Evolutionary conservation across 1,140 invertebrate genomes (phyloP).

Genomic region (Papilio helenus): DNA sequence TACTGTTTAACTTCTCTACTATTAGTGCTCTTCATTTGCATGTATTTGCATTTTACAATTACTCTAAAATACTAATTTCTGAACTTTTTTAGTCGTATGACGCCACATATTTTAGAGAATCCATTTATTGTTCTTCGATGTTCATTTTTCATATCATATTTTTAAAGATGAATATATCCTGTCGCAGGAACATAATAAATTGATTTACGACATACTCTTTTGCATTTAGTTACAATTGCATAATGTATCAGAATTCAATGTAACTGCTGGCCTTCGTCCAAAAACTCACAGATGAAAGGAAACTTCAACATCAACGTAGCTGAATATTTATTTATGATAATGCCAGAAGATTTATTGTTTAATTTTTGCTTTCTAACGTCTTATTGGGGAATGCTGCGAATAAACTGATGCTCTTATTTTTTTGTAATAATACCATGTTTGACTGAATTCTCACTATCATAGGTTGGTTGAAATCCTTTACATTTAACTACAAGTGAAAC

Average conservation of each 20-base stretch:
- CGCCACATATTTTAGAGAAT: too few relatives aligned
- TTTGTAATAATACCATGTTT: background rate
- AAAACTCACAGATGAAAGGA: background rate
- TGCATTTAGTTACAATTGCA: constrained; percentile 14
- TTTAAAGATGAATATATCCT: too few relatives aligned
- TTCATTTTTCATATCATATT: too few relatives aligned
- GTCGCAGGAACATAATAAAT: background rate
- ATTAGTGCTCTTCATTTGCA: too few relatives aligned
- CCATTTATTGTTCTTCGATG: too few relatives aligned
- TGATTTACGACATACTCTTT: background rate
- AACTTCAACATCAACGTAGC: background rate
- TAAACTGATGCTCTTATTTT: background rate
- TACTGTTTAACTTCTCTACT: too few relatives aligned
- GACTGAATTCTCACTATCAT: too few relatives aligned
- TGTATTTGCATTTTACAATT: too few relatives aligned
- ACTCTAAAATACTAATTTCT: too few relatives aligned
- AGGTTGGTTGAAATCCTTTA: background rate
- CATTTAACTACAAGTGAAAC: background rate
- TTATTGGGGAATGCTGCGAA: background rate
- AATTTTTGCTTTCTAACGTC: constrained; percentile 2
- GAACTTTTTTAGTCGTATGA: too few relatives aligned
- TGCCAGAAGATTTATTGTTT: background rate
- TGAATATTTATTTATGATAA: constrained; percentile 28
- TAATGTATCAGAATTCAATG: constrained; percentile 25
- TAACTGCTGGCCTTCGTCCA: background rate